Conservation (phyloP, 2,113 vertebrate species). For the Zingel zingel region DNA sequence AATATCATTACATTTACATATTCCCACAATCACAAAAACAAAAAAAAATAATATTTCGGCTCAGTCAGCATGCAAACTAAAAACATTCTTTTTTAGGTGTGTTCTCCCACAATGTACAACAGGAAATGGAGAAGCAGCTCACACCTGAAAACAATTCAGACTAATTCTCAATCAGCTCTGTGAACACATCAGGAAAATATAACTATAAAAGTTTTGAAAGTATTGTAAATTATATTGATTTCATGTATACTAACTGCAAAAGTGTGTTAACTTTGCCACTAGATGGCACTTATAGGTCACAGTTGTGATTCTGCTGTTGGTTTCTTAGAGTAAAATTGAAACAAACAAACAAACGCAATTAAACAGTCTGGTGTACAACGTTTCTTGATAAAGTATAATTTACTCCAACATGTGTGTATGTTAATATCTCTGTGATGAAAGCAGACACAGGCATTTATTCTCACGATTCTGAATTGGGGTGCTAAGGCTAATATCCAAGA, state of each 20-base stretch:
- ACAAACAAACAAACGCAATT: neutral
- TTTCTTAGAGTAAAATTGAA: neutral
- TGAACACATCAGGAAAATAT: neutral
- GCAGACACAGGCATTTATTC: conserved; percentile 30
- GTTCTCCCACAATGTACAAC: neutral
- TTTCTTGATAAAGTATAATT: conserved; percentile 41
- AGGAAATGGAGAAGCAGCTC: neutral
- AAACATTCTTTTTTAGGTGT: neutral
- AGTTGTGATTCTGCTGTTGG: conserved; percentile 1
- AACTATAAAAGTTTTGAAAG: neutral
- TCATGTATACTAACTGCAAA: neutral
- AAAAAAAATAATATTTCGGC: neutral
- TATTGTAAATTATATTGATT: neutral
- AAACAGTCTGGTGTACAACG: conserved; percentile 5
- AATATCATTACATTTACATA: neutral
- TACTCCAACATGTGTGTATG: conserved; percentile 51
- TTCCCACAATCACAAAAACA: neutral
- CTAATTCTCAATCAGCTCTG: neutral
- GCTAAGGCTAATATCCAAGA: conserved; percentile 15
- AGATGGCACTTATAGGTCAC: conserved; percentile 38
- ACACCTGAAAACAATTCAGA: neutral
- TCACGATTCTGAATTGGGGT: neutral
- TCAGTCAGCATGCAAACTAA: neutral
- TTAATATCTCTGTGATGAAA: conserved; percentile 34
- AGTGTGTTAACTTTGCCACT: conserved; percentile 23